Evolutionary conservation across 2,888 invertebrate species (phyloP).

Genomic region (Altica lythri): DNA sequence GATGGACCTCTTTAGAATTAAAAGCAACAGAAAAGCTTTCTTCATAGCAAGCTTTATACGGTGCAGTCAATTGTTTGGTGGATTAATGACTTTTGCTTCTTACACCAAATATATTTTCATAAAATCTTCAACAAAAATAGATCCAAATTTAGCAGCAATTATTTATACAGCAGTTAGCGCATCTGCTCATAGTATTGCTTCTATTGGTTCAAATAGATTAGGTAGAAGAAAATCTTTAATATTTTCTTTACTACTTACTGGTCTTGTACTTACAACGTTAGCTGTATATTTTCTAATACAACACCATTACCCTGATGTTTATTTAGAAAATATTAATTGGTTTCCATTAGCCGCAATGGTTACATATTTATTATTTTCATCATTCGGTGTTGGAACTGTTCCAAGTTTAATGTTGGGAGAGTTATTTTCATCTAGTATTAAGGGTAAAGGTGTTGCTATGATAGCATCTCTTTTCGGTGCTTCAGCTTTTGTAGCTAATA

Average conservation of each 20-base stretch:
- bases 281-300: constrained; percentile 45
- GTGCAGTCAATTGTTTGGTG: constrained; percentile 46
- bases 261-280: constrained; percentile 33
- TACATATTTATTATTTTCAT: constrained; percentile 17
- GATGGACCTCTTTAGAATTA: constrained; percentile 45
- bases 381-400: constrained; percentile 42
- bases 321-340: constrained; percentile 40
- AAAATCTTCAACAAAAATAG: constrained; percentile 47
- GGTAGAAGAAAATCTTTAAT: constrained; percentile 46
- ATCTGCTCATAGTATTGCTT: constrained; percentile 35
- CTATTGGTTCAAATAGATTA: constrained; percentile 39
- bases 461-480: constrained; percentile 3
- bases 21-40: constrained; percentile 46
- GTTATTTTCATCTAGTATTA: constrained; percentile 47
- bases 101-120: constrained; percentile 50
- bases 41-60: constrained; percentile 44
- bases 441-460: constrained; percentile 41
- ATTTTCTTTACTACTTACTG: constrained; percentile 42
- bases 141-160: constrained; percentile 45
- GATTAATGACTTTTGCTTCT: constrained; percentile 43
- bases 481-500: constrained; percentile 32
- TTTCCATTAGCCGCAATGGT: constrained; percentile 47
- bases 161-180: constrained; percentile 40
- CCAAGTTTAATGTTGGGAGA: constrained; percentile 47
- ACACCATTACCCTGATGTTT: constrained; percentile 32